These are phyloP conservation scores for Cheilosia impressa DNA, from an alignment of 2,888 invertebrate species.

Conservation along the genomic window DNA sequence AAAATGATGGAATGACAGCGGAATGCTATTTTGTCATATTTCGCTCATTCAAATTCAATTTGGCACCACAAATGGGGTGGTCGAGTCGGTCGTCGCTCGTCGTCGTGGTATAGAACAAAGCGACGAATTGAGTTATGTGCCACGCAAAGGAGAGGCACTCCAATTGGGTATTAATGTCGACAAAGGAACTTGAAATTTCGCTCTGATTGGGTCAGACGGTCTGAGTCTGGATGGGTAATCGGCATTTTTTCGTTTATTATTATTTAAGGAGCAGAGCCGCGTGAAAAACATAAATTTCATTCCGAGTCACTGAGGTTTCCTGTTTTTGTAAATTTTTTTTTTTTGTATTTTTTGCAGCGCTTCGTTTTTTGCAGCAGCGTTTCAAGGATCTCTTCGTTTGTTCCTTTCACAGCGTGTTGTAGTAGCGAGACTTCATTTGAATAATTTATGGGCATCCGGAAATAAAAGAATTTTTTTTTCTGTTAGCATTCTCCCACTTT, in stretches of 20 bases:
- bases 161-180: slow-evolving; percentile 71
- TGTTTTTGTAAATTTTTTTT: slow-evolving; percentile 43
- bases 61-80: slow-evolving; percentile 47
- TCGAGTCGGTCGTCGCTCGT: not conserved
- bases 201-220: slow-evolving; percentile 68
- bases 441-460: slow-evolving; percentile 75
- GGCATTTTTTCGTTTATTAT: slow-evolving; percentile 41
- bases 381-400: slow-evolving; percentile 27
- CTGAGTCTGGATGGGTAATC: slow-evolving; percentile 64
- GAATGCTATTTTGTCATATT: slow-evolving; percentile 67
- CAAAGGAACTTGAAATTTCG: slow-evolving; percentile 60
- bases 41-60: slow-evolving; percentile 70
- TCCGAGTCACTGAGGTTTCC: slow-evolving; percentile 72
- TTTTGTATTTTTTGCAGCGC: not conserved
- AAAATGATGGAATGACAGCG: slow-evolving; percentile 43
- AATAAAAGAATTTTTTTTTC: slow-evolving; percentile 58
- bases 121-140: slow-evolving; percentile 69
- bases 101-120: slow-evolving; percentile 51
- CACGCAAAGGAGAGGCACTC: slow-evolving; percentile 18
- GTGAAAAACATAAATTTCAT: slow-evolving; percentile 70
- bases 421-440: slow-evolving; percentile 72
- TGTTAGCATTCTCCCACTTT: slow-evolving; percentile 20
- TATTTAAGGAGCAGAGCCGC: slow-evolving; percentile 17
- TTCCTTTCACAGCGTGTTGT: slow-evolving; percentile 21
- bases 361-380: slow-evolving; percentile 16